Evolutionary conservation across 1,140 invertebrate species (phyloP), one percentile per base, ranked within the genome.

Genomic region (Neodiprion fabricii): DNA sequence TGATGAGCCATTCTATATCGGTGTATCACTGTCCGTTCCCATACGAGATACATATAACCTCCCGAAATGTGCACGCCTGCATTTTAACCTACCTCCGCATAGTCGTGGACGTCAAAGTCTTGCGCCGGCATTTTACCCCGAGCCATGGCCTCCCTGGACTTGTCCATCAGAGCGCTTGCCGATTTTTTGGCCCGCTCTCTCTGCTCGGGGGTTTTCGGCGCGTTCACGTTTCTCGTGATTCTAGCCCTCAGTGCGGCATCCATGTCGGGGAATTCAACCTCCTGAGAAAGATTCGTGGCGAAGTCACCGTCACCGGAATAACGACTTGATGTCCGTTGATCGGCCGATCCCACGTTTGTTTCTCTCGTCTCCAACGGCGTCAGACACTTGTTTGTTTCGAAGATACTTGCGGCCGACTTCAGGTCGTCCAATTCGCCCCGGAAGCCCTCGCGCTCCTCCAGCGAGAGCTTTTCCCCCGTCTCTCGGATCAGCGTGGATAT

Each of bases 131-230:
- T 53, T 65, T 70, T 75, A 40, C 49, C 40, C 21, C 67, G 49
- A 9, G 48, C 65, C 75, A 74, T 74, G 14, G 72, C 73, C 14
- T 72, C 8, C 48, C 72, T 70, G 17, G 72, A 76, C 7, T 67
- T 70, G 53, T 28, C 53, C 48, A 76, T 74, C n/a, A 74, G 48
- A 49, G 53, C 66, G 40, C 69, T 67, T 1, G 72, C 70, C 11
- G 70, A 76, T 70, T 71, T 48, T 7, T 23, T 73, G 65, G 21
- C 66, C 48, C 23, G 50, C 65, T 68, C 72, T n/a, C 66, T 71
- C 48, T 71, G 48, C 66, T 68, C 67, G 48, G 23, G 65, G 40
- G 67, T 71, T 28, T 74, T 76, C 49, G 12, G 1, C 7, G 48
- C 23, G 21, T 66, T 73, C 3, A 75, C 21, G 67, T 53, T 73